Base-by-base conservation (phyloP, 92 coral and sea anemone species). In the Isaurus tuberculatus region DNA sequence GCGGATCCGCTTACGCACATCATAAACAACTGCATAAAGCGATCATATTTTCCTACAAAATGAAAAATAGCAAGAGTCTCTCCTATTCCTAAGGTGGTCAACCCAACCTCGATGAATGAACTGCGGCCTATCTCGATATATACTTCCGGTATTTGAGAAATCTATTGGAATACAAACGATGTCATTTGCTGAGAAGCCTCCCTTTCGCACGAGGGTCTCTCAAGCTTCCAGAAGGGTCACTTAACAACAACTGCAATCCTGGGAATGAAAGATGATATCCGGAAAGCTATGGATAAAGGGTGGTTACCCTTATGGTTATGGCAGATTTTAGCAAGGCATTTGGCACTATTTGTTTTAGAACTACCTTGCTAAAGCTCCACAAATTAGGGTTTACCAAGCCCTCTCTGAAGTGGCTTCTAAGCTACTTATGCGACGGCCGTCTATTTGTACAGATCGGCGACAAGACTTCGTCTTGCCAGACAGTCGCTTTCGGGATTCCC, bases 21-120 rank as follows among this genome's bases (percentile, higher is more conserved):
- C 53, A 88, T 75, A 31, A 88, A 85, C 72, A 36, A 31, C 30
- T 77, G 73, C 64, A 88, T 75, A 42, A 44, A 40, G 34, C 49
- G 67, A 16, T 42, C 79, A 22, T 40, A 20, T 42, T 79, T 79
- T 55, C 89, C 85, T 42, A 37, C 30, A 14, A 29, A 8, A 10
- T 81, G 86, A 83, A 87, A 87, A 58, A 53, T 51, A 7, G 81
- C 90, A 19, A 48, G 87, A 57, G 51, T 88, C 25, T 65, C 63
- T 25, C 91, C 88, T n/a, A 82, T 88, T 22, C 88, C 91, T 29
- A 88, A 88, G 82, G 53, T 83, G 17, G 84, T 81, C 49, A 37
- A 23, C 61, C 88, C 85, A 0, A 33, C 26, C n/a, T 27, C 58
- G 27, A 25, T 4, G 8, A 66, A 82, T 29, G 65, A 70, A 22